Evolutionary conservation across 2,113 vertebrate genomes (phyloP), one percentile per base, ranked within the genome.

Genomic region (Gracilinanus agilis): DNA sequence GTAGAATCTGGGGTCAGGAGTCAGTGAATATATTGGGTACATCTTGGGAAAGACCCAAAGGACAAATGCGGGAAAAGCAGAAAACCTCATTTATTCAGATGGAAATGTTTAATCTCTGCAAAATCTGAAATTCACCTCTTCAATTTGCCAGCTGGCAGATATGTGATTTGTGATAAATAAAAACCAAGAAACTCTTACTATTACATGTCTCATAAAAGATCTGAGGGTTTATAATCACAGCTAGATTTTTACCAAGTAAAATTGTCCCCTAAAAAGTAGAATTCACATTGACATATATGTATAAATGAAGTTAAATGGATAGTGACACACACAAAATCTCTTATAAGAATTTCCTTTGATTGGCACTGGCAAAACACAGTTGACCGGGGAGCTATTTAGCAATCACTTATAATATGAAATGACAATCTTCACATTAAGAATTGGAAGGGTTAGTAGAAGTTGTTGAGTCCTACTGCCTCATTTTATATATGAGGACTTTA

Each of bases 91-190:
- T 97, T 97, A 96, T 96, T 95, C 90, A 75, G 89, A 92, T 54
- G 34, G 97, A 97, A 98, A 96, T 2, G 9, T 96, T 97, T 97
- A 19, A 40, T 94, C 94, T 95, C 11, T 92, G 93, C 93, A 96
- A 97, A 97, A 75, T 98, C 89, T 98, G 96, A 98, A 91, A 96
- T 95, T 83, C 0, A 0, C 92, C 58, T 56, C 95, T 56, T 54
- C 55, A 97, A 90, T 93, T 93, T 97, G 91, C 95, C 97, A 98
- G 97, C 95, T 97, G 96, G 95, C 83, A 91, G 96, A 96, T 92
- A 40, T 97, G 98, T 98, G 53, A 23, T 94, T 98, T 97, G 91
- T 83, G 97, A 93, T 94, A 94, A 98, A 97, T 96, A 93, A 88
- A 91, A 94, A 93, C 40, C 88, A 94, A 93, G 75, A 92, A 56